Conservation (phyloP, 1,140 invertebrate species). For the Pissodes strobi region DNA sequence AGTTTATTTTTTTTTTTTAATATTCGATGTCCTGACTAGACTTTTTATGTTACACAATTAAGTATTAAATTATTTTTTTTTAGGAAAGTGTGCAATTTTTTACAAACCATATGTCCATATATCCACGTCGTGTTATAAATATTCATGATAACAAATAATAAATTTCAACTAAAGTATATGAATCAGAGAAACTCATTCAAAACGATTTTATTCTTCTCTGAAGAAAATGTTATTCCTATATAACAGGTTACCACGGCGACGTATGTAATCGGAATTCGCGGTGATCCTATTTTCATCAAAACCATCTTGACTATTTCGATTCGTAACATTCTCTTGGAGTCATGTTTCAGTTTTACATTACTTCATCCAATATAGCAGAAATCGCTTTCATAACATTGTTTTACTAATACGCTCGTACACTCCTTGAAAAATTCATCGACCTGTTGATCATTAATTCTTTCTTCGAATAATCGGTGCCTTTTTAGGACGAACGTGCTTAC, state of each 20-base stretch:
- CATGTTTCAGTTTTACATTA: not conserved
- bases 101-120: too few species aligned
- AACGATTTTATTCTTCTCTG: too few species aligned
- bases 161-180: too few species aligned
- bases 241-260: not conserved
- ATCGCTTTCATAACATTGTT: constrained; percentile 26
- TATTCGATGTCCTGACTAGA: too few species aligned
- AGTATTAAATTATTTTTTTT: too few species aligned
- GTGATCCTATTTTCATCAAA: not conserved
- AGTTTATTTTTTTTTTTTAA: too few species aligned
- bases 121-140: too few species aligned
- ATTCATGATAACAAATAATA: too few species aligned
- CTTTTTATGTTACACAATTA: too few species aligned
- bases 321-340: not conserved
- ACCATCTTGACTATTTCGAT: not conserved
- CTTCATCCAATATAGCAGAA: constrained; percentile 8
- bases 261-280: constrained; percentile 7
- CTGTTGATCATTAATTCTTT: constrained; percentile 29
- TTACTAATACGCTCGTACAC: constrained; percentile 25
- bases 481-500: constrained; percentile 24
- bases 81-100: too few species aligned
- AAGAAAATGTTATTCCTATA: too few species aligned
- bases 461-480: constrained; percentile 31
- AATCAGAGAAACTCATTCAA: too few species aligned
- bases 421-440: constrained; percentile 33